Evolutionary conservation across 1,140 invertebrate genomes (phyloP).

Genomic region (Ceratina calcarata): DNA sequence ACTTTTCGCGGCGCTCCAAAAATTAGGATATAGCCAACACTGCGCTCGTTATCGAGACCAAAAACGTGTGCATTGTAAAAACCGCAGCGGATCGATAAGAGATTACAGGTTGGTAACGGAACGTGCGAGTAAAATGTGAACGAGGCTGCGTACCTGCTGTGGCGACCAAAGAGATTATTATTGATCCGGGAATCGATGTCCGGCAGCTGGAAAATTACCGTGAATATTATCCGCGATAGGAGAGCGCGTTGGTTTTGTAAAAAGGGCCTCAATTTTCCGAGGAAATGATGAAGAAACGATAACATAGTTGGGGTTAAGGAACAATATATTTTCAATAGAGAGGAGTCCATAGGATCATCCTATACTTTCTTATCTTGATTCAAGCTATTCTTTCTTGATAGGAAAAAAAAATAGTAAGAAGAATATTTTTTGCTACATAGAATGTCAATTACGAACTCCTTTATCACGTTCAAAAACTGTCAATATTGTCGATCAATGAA

Average conservation of each 20-base stretch:
- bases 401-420: too few relatives aligned
- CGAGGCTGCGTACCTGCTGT: too few relatives aligned
- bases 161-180: conserved; percentile 22
- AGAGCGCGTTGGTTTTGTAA: not conserved
- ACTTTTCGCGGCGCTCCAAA: not conserved
- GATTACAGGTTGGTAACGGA: conserved; percentile 1
- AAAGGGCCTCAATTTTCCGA: conserved; percentile 42
- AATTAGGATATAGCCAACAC: not conserved
- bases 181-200: conserved; percentile 28
- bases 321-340: not conserved
- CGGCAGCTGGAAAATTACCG: conserved; percentile 40
- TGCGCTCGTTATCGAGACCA: not conserved
- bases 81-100: conserved; percentile 23
- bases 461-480: too few relatives aligned
- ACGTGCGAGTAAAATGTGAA: conserved; percentile 9
- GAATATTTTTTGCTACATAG: too few relatives aligned
- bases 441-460: too few relatives aligned
- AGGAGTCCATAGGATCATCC: not conserved
- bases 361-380: not conserved
- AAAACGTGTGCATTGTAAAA: conserved; percentile 7
- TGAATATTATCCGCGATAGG: conserved; percentile 24
- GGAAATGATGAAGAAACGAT: conserved; percentile 24
- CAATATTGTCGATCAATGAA: too few relatives aligned
- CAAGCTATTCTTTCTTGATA: too few relatives aligned
- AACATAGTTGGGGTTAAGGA: conserved; percentile 1